Evolutionary conservation across 2,113 vertebrate species (phyloP), one percentile per base, ranked within the genome.

Genomic region (Acanthochromis polyacanthus): DNA sequence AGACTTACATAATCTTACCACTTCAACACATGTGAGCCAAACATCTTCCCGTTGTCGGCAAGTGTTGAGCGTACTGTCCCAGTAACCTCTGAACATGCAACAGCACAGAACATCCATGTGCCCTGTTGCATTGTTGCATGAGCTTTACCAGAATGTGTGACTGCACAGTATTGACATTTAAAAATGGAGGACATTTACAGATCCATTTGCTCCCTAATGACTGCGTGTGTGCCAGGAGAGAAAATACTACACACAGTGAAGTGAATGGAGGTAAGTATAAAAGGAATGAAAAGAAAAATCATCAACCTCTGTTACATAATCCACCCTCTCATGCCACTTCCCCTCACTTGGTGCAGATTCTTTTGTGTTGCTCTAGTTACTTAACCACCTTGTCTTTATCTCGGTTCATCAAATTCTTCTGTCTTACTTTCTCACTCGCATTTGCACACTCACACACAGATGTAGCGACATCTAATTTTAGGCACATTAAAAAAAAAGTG

Each of bases 1-100:
- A 94, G 89, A 81, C 88, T 95, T 95, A 94, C 86, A 92, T 95
- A 94, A 95, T 93, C 88, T 92, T 87, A 91, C 78, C 85, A 84
- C 83, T 93, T 89, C 76, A 59, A 84, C 88, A 93, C 93, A 92
- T 93, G 93, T 90, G 93, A 93, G 89, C 67, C 81, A 60, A 85
- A 78, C 78, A 69, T 90, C 91, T 93, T 92, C 87, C 85, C 82
- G 82, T 85, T 69, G 76, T 80, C 66, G 85, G 76, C 52, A 69
- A 89, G 89, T 63, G 80, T 76, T 82, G 85, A 88, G 87, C 73
- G 73, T 57, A 53, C 63, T 89, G 91, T 76, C 91, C 91, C 86
- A 91, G 84, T 93, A 88, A 92, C 89, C 91, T 81, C 87, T 82
- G 82, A 63, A 46, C 87, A 81, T 58, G 74, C 69, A 78, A 75